These are phyloP conservation scores for Drosophila tanythrix DNA, from an alignment of 2,888 invertebrate species.

Conservation along the genomic window DNA sequence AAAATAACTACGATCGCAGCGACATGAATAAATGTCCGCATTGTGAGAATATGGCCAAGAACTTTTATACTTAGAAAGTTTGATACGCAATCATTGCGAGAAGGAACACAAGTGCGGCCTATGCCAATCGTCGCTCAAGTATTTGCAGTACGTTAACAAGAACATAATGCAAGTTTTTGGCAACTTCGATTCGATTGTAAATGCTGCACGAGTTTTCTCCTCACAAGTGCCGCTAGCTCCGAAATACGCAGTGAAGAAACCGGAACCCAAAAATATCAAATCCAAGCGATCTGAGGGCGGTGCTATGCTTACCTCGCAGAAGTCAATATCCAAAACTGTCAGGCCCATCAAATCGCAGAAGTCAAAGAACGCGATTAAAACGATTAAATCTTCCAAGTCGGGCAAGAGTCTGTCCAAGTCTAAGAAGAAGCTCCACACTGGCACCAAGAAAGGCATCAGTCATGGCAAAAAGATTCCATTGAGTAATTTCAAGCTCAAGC, in stretches of 20 bases:
- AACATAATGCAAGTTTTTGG: conserved; percentile 78
- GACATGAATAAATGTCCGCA: conserved; percentile 67
- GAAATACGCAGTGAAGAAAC: conserved; percentile 56
- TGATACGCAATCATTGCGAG: conserved; percentile 73
- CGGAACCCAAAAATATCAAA: conserved; percentile 6
- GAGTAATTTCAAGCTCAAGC: conserved; percentile 41
- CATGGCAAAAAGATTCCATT: conserved; percentile 62
- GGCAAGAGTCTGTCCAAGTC: conserved; percentile 36
- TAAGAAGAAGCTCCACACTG: conserved; percentile 11
- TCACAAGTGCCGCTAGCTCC: conserved; percentile 49
- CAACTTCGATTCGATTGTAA: conserved; percentile 67
- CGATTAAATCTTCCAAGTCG: conserved; percentile 48
- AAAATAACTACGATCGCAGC: conserved; percentile 44
- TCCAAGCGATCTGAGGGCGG: conserved; percentile 52
- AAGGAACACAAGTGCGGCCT: conserved; percentile 64
- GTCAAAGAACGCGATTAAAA: conserved; percentile 48
- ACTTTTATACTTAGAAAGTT: conserved; percentile 80
- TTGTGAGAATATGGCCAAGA: conserved; percentile 82
- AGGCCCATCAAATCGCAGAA: conserved; percentile 46
- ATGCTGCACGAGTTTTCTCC: conserved; percentile 67
- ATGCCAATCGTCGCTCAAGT: conserved; percentile 76
- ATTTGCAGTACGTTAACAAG: conserved; percentile 77
- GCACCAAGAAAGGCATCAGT: conserved; percentile 5
- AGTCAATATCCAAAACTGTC: conserved; percentile 30
- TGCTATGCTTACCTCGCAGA: conserved; percentile 31